Base-by-base conservation (phyloP, 2,113 vertebrate species). In the Agelaius phoeniceus region DNA sequence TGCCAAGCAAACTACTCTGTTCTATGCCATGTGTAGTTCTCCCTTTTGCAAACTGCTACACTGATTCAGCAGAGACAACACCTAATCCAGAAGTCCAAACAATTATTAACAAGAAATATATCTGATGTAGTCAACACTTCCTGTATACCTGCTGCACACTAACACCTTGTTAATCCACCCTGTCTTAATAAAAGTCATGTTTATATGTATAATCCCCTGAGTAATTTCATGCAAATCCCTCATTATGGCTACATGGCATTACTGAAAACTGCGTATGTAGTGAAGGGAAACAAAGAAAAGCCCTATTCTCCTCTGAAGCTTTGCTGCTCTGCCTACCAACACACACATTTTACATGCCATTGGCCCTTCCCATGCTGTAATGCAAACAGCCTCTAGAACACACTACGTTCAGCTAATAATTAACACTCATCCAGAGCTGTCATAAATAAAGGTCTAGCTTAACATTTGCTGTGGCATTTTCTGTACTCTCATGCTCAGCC, bases 391-490 rank as follows among this genome's bases (percentile, higher is more conserved):
- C 69, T 92, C 73, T 75, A 84, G 79, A 95, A 95, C 52, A 72
- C 10, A 65, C 20, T 13, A 55, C 2, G 1, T 87, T 89, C 89
- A 93, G 93, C 93, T 96, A 96, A 96, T 94, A 95, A 95, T 96
- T 94, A 96, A 96, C 88, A 74, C 33, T 94, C 89, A 87, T 72
- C 61, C 63, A 87, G 83, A 86, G 68, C 4, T 68, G 69, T 84
- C 73, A 93, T 93, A 96, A 95, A 96, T 86, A 90, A 94, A 91
- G 74, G 83, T 75, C 90, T 67, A 81, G 57, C 65, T 89, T 57
- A 81, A n/a, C 55, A 81, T 55, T 82, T 59, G 28, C 81, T 37
- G 37, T 77, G 84, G 44, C 76, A 44, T 46, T 82, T 68, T 69
- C 94, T 76, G 66, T 79, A 54, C 30, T 87, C 44, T 49, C 44